Evolutionary conservation across 2,797 vertebrate species (phyloP).

Genomic region (Allobates femoralis): DNA sequence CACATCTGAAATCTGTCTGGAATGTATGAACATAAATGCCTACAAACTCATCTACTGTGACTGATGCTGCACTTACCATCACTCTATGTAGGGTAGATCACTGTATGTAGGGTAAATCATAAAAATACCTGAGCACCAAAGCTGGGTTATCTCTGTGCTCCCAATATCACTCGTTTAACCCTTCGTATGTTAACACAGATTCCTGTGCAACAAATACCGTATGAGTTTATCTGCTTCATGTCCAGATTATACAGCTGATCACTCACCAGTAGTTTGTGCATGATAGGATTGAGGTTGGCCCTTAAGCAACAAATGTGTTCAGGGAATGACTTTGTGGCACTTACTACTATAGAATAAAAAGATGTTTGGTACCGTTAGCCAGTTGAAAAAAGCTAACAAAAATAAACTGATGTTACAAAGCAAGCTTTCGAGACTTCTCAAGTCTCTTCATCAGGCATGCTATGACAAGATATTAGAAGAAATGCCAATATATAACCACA

Average conservation of each 20-base stretch:
- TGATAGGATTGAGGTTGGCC: neutral
- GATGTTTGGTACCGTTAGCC: neutral
- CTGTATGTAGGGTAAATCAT: neutral
- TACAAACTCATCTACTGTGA: neutral
- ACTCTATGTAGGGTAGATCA: too few relatives aligned
- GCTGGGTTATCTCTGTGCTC: neutral
- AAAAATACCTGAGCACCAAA: conserved; percentile 21
- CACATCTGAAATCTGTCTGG: neutral
- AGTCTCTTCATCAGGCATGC: too few relatives aligned
- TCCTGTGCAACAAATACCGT: neutral
- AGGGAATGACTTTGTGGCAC: neutral
- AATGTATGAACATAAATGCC: neutral
- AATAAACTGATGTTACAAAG: too few relatives aligned
- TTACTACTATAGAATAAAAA: neutral
- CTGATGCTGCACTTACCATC: neutral
- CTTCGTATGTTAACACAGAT: neutral
- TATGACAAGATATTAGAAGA: too few relatives aligned
- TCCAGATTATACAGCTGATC: neutral
- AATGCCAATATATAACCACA: too few relatives aligned
- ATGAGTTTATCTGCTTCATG: neutral
- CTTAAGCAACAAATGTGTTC: too few relatives aligned
- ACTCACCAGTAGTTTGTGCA: neutral
- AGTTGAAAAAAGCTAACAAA: too few relatives aligned
- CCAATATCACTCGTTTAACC: neutral
- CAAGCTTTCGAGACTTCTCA: too few relatives aligned